Conservation (phyloP, 2,113 vertebrate species). For the Hemicordylus capensis region DNA sequence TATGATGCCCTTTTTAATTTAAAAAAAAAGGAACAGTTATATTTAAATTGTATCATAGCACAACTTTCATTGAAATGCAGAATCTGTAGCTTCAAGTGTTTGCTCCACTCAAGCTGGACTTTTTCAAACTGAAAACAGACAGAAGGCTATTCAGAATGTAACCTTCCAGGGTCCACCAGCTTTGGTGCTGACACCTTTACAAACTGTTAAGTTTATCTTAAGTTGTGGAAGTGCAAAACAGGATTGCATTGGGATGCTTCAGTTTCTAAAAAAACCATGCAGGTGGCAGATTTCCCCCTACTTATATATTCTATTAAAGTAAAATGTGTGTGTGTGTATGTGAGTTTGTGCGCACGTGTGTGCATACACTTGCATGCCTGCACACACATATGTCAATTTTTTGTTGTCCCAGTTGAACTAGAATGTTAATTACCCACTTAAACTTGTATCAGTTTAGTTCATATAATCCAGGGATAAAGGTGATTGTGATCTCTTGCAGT, state of each 20-base stretch:
- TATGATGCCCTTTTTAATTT: constrained; percentile 62
- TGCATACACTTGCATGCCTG: too few relatives aligned
- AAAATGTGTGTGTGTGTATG: constrained; percentile 36
- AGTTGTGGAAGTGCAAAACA: constrained; percentile 71
- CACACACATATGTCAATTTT: not conserved
- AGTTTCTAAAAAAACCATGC: constrained; percentile 67
- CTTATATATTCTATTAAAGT: constrained; percentile 64
- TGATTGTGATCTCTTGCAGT: not conserved
- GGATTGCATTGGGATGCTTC: constrained; percentile 58
- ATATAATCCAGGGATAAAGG: not conserved
- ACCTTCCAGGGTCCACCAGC: constrained; percentile 64
- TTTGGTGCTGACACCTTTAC: constrained; percentile 72
- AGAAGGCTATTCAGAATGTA: constrained; percentile 70
- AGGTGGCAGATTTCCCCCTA: constrained; percentile 58
- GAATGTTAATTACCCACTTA: not conserved
- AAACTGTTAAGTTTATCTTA: constrained; percentile 69
- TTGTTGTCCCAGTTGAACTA: not conserved
- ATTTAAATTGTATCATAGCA: constrained; percentile 61
- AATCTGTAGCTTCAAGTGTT: constrained; percentile 73
- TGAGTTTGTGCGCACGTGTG: too few relatives aligned
- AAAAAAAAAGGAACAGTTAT: constrained; percentile 43
- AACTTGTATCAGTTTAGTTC: not conserved
- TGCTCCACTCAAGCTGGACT: constrained; percentile 70
- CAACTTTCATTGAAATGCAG: constrained; percentile 74
- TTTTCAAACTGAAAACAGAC: constrained; percentile 76